Evolutionary conservation across 2,797 vertebrate genomes (phyloP).

Genomic region (Labeo calbasu): DNA sequence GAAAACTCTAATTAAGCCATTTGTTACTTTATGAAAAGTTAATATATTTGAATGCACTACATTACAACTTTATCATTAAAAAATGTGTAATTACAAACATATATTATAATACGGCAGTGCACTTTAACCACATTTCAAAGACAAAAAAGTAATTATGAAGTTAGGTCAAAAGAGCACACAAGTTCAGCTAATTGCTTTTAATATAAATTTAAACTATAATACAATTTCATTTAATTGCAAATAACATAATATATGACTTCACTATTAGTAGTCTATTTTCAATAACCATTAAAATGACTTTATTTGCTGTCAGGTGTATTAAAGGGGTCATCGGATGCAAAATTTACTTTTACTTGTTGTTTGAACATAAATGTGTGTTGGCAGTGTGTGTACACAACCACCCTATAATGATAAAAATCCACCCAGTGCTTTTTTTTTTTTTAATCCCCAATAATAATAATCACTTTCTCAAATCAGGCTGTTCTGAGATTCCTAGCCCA

Average conservation of each 20-base stretch:
- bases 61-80: neutral
- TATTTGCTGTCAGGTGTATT: neutral
- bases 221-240: neutral
- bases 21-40: neutral
- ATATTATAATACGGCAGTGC: neutral
- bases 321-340: too few species aligned
- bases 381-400: too few species aligned
- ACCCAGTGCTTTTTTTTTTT: too few species aligned
- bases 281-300: neutral
- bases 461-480: too few species aligned
- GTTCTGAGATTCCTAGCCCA: too few species aligned
- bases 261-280: neutral
- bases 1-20: neutral
- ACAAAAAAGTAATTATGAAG: neutral
- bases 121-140: neutral
- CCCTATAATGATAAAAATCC: too few species aligned
- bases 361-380: too few species aligned
- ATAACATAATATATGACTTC: neutral
- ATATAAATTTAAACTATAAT: neutral
- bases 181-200: neutral
- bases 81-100: neutral
- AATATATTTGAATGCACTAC: neutral
- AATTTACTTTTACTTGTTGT: too few species aligned
- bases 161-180: neutral
- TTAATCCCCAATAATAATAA: too few species aligned